Base-by-base conservation (phyloP, 2,888 invertebrate genomes). In the Notodonta ziczac region DNA sequence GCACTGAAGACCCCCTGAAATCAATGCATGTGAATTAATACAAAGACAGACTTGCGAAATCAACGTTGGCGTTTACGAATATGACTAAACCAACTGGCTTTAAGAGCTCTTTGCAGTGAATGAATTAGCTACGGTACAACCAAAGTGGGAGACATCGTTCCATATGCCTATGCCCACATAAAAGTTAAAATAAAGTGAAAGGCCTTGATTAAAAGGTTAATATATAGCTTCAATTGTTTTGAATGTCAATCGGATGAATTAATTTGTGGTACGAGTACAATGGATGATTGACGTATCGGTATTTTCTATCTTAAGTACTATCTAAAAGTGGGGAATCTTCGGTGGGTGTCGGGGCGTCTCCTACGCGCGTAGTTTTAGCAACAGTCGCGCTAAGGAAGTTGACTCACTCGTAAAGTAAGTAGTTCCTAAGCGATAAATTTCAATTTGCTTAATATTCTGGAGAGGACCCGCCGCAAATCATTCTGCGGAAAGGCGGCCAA, bases 271-370 rank as follows among this genome's bases (percentile, higher is more conserved):
- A 89, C 86, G 87, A 89, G 72, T 71, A 89, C 86, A 87, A 89
- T 85, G 72, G 80, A 79, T 86, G 87, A 89, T 87, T 87, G 87
- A 86, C 86, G 70, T 87, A 86, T 89, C 84, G 77, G 70, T 74
- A 77, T 77, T 66, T 78, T 67, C 70, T 76, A 87, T 86, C 87
- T 79, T 63, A 74, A 73, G 67, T 60, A 65, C 60, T 68, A 68
- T 71, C 70, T 66, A 61, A 69, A 67, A 66, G 61, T 60, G 62
- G 57, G 44, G 56, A 60, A 67, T 69, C 66, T 66, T 60, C 62
- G 60, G 66, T 61, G 82, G 84, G 85, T 82, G 83, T 83, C 65
- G 60, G 56, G 60, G 70, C 59, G 67, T 78, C 76, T 81, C 81
- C 81, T 81, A 80, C 78, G 80, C 76, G 56, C 42, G 32, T 62